phyloP scores from a whole-genome alignment of 1,140 invertebrate species.

The Drosophila parvula region DNA sequence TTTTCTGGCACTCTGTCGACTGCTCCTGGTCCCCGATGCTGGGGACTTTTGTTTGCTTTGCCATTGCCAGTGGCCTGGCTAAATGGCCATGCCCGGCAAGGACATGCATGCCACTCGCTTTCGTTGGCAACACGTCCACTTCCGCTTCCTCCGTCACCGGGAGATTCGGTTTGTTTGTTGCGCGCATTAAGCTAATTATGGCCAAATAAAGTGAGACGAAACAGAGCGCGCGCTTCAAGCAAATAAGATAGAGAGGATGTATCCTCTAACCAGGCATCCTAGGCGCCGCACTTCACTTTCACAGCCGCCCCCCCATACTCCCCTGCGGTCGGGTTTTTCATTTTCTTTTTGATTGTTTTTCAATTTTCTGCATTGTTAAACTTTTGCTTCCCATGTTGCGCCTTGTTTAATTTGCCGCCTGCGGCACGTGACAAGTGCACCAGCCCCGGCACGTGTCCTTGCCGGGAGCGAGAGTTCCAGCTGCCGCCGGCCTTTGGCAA shows the following conservation, averaged over 20 bases:
- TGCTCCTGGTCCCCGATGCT: conserved; percentile 37
- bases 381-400: conserved; percentile 59
- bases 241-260: conserved; percentile 41
- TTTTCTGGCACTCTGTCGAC: conserved; percentile 43
- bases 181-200: conserved; percentile 82
- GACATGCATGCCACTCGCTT: conserved; percentile 52
- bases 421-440: conserved; percentile 75
- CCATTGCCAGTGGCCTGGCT: conserved; percentile 52
- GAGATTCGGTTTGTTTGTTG: conserved; percentile 66
- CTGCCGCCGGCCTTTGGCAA: conserved; percentile 57
- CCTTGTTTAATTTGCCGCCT: conserved; percentile 75
- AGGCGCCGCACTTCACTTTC: conserved; percentile 67
- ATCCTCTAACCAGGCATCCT: background rate
- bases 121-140: conserved; percentile 18
- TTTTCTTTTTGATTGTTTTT: conserved; percentile 74
- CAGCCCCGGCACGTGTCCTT: conserved; percentile 58
- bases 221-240: conserved; percentile 61
- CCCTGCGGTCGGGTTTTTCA: conserved; percentile 42
- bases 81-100: conserved; percentile 62
- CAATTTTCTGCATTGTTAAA: conserved; percentile 84
- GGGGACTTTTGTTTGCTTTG: conserved; percentile 67
- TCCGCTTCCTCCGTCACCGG: conserved; percentile 19
- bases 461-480: conserved; percentile 46
- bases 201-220: conserved; percentile 78
- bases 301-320: conserved; percentile 10